Evolutionary conservation across 2,113 vertebrate genomes (phyloP).

Genomic region (Calonectris borealis): DNA sequence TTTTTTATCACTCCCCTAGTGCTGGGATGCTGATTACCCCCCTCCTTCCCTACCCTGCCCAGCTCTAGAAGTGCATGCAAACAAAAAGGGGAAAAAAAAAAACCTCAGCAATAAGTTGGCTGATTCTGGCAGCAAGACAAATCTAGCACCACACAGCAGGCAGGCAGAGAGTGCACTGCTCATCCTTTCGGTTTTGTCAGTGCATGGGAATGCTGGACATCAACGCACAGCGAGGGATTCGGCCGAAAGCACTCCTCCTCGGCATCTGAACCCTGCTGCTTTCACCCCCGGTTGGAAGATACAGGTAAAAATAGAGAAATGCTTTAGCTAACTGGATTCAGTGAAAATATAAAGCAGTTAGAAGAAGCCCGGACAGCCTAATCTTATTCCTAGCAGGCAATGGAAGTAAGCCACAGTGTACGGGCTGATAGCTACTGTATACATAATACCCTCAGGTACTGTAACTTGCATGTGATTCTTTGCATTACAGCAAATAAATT

Average conservation of each 20-base stretch:
- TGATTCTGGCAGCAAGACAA: conserved; percentile 79
- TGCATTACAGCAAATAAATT: neutral
- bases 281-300: conserved; percentile 27
- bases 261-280: neutral
- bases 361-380: conserved; percentile 26
- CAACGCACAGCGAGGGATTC: conserved; percentile 41
- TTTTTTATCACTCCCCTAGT: neutral
- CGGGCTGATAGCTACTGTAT: neutral
- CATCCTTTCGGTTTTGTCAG: conserved; percentile 71
- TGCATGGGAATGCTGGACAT: conserved; percentile 78
- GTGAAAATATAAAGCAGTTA: neutral
- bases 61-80: conserved; percentile 54
- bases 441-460: conserved; percentile 11
- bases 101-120: conserved; percentile 73
- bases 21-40: neutral
- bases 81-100: neutral
- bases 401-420: neutral
- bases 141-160: conserved; percentile 76
- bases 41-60: neutral
- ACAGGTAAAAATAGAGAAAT: conserved; percentile 69
- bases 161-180: conserved; percentile 67
- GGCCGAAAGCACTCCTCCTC: conserved; percentile 1
- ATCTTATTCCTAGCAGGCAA: neutral
- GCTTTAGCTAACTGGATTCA: neutral
- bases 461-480: neutral